phyloP scores from a whole-genome alignment of 2,888 invertebrate genomes.

The Acrobasis consociella region DNA sequence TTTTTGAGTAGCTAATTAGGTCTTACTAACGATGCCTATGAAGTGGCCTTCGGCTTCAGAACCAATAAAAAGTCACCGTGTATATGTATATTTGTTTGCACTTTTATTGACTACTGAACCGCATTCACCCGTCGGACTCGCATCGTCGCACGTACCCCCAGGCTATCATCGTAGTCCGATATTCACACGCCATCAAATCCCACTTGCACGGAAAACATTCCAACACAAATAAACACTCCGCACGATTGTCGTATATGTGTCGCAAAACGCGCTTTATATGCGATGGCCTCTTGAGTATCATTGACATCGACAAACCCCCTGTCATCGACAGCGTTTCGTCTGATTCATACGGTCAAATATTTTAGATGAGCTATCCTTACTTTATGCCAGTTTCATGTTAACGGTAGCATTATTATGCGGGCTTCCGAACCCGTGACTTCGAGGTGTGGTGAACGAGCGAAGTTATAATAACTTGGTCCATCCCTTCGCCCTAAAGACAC shows the following conservation, averaged over 20 bases:
- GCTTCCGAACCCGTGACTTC: conserved; percentile 57
- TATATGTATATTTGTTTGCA: background rate
- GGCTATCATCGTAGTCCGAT: conserved; percentile 15
- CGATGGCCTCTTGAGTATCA: conserved; percentile 48
- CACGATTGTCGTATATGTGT: conserved; percentile 19
- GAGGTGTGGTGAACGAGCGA: conserved; percentile 72
- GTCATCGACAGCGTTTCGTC: conserved; percentile 50
- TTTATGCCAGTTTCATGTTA: conserved; percentile 60
- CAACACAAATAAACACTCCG: conserved; percentile 12
- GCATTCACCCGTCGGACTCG: conserved; percentile 8
- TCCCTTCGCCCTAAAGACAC: conserved; percentile 48
- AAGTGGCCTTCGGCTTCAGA: too few relatives aligned
- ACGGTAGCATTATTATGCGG: conserved; percentile 65
- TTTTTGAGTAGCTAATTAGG: too few relatives aligned
- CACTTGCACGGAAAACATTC: conserved; percentile 20
- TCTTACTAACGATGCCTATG: too few relatives aligned
- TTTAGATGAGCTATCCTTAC: conserved; percentile 57
- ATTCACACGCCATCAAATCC: conserved; percentile 20
- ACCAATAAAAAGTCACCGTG: too few relatives aligned
- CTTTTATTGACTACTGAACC: background rate
- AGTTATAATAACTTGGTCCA: conserved; percentile 75
- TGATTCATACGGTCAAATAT: conserved; percentile 59
- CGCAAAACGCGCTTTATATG: conserved; percentile 37
- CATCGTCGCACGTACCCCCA: conserved; percentile 4
- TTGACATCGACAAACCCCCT: conserved; percentile 52